Conservation (phyloP, 1,140 invertebrate species). For the Orius insidiosus region DNA sequence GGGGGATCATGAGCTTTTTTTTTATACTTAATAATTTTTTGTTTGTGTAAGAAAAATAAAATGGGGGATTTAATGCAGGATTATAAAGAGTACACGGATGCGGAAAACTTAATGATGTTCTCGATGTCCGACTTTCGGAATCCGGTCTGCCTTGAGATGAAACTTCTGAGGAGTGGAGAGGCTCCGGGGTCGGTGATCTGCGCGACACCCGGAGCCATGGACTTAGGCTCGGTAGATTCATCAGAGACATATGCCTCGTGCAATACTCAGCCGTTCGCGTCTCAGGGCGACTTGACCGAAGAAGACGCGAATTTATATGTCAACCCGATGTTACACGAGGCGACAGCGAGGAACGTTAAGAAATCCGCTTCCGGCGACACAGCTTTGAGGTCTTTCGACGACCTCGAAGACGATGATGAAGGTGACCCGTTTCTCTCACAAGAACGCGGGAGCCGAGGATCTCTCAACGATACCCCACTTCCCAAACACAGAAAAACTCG, state of each 20-base stretch:
- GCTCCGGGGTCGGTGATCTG: constrained; percentile 26
- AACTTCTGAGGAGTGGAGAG: constrained; percentile 35
- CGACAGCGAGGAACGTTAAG: constrained; percentile 32
- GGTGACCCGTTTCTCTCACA: constrained; percentile 30
- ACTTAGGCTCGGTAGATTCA: constrained; percentile 59
- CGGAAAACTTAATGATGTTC: constrained; percentile 67
- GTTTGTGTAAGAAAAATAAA: not conserved
- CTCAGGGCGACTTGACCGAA: constrained; percentile 52
- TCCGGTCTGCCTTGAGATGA: constrained; percentile 63
- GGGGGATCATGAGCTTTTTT: not conserved
- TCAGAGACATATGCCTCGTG: constrained; percentile 90
- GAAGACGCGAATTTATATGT: constrained; percentile 67
- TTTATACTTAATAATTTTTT: not conserved
- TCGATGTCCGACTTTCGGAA: constrained; percentile 60
- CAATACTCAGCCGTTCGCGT: constrained; percentile 83
- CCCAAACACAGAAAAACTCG: constrained; percentile 72
- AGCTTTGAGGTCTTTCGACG: constrained; percentile 34
- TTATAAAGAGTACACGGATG: constrained; percentile 74
- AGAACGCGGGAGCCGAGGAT: constrained; percentile 39
- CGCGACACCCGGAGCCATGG: constrained; percentile 29
- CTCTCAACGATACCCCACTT: constrained; percentile 44
- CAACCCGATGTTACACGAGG: constrained; percentile 46
- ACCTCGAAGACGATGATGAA: constrained; percentile 30
- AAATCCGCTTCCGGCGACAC: constrained; percentile 64
- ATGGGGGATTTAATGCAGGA: constrained; percentile 37